Evolutionary conservation across 2,888 invertebrate genomes (phyloP).

Genomic region (Camptogramma bilineatum): DNA sequence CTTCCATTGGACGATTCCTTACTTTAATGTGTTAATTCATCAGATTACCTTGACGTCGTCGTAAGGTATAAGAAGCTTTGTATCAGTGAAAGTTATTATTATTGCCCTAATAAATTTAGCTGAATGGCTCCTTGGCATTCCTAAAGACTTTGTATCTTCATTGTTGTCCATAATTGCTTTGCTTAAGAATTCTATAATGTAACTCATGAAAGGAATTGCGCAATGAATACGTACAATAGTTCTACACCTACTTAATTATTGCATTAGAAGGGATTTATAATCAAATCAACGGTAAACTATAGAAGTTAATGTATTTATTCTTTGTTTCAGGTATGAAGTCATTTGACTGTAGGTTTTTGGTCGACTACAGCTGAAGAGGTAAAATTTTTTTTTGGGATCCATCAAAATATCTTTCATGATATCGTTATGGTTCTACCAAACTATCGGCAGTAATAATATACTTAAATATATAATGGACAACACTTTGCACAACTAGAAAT

Average conservation of each 20-base stretch:
- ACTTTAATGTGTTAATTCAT: constrained; percentile 44
- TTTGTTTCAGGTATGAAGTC: constrained; percentile 34
- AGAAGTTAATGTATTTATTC: constrained; percentile 13
- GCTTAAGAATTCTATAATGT: constrained; percentile 28
- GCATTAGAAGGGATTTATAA: not conserved
- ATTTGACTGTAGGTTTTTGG: constrained; percentile 19
- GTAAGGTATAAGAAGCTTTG: constrained; percentile 35
- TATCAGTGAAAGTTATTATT: constrained; percentile 38
- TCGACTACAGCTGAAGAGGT: constrained; percentile 11
- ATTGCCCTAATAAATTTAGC: constrained; percentile 34
- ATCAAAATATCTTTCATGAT: constrained; percentile 25
- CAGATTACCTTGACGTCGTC: constrained; percentile 41
- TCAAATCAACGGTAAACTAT: constrained; percentile 16
- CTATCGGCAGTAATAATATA: constrained; percentile 28
- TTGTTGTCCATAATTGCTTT: constrained; percentile 33
- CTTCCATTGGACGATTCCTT: constrained; percentile 38
- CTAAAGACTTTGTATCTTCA: constrained; percentile 32
- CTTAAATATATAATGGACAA: too few relatives aligned
- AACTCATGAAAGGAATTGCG: constrained; percentile 32
- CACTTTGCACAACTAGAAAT: constrained; percentile 40
- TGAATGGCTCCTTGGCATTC: constrained; percentile 23
- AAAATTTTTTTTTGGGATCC: constrained; percentile 21
- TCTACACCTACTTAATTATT: constrained; percentile 1
- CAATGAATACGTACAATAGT: constrained; percentile 25
- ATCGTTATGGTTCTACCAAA: constrained; percentile 26